phyloP scores from a whole-genome alignment of 2,113 vertebrate species.

The Tychaedon coryphoeus region DNA sequence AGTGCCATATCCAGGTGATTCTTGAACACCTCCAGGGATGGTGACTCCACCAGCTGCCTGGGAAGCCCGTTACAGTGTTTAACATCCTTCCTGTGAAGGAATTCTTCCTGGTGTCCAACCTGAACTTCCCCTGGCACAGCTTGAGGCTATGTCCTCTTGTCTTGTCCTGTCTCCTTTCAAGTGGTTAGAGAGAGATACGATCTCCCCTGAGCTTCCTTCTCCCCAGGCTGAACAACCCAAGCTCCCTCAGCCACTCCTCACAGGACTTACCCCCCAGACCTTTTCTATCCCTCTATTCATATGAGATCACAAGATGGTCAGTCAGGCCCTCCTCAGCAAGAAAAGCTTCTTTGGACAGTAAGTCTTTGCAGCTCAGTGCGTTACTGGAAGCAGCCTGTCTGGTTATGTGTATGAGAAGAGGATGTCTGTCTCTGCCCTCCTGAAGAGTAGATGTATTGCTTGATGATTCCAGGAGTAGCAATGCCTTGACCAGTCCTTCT shows the following conservation, averaged over 20 bases:
- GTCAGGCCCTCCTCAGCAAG: background rate
- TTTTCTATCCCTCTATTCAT: background rate
- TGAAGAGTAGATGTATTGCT: background rate
- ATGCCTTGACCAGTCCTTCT: background rate
- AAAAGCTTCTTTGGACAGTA: background rate
- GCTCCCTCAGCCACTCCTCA: background rate
- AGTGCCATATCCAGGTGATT: background rate
- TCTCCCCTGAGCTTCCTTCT: background rate
- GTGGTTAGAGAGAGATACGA: background rate
- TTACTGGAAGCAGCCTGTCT: background rate
- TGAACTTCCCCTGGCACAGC: background rate
- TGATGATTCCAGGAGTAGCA: background rate
- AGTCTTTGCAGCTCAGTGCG: background rate
- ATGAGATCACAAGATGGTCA: background rate
- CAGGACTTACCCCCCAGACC: background rate
- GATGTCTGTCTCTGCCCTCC: background rate
- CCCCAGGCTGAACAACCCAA: background rate
- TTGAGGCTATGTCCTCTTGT: background rate
- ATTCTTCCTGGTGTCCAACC: background rate
- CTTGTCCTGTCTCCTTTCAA: background rate
- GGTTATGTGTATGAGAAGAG: background rate
- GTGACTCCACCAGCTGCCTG: background rate
- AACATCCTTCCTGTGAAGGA: background rate
- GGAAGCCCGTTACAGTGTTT: background rate
- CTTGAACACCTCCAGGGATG: background rate